Conservation (phyloP, 2,113 vertebrate genomes). For the Clarias macrocephalus region DNA sequence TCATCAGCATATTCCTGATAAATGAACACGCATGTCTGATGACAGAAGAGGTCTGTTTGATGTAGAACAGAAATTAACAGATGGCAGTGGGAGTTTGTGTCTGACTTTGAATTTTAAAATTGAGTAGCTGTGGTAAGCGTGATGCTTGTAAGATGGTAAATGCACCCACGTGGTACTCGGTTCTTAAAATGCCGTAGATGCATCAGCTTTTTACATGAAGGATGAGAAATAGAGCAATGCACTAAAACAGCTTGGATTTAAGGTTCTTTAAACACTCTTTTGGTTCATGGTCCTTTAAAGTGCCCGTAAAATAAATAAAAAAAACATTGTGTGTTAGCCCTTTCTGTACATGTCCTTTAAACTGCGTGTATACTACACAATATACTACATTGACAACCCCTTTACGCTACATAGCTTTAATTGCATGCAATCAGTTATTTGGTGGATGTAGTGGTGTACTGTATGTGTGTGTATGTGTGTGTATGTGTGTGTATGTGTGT, state of each 20-base stretch:
- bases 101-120: slow-evolving; percentile 7
- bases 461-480: no score
- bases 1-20: slow-evolving; percentile 45
- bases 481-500: no score
- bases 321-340: background rate
- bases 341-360: background rate
- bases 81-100: slow-evolving; percentile 12
- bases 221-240: background rate
- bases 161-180: background rate
- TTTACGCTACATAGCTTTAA: background rate
- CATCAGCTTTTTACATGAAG: background rate
- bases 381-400: background rate
- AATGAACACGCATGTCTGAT: slow-evolving; percentile 27
- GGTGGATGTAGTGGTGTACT: background rate
- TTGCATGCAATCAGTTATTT: background rate
- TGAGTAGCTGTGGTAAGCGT: slow-evolving; percentile 1
- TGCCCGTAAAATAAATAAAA: background rate
- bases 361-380: background rate
- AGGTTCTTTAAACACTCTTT: background rate
- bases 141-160: slow-evolving; percentile 30
- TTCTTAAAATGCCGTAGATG: background rate
- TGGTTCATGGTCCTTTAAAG: background rate
- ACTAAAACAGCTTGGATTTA: background rate
- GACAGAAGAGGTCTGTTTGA: slow-evolving; percentile 25
- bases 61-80: slow-evolving; percentile 18